A percentile compares a stretch with the other conserved stretches of the same genome.
phyloP scores from a whole-genome alignment of 2,888 invertebrate genomes.

The Andricus curvator region DNA sequence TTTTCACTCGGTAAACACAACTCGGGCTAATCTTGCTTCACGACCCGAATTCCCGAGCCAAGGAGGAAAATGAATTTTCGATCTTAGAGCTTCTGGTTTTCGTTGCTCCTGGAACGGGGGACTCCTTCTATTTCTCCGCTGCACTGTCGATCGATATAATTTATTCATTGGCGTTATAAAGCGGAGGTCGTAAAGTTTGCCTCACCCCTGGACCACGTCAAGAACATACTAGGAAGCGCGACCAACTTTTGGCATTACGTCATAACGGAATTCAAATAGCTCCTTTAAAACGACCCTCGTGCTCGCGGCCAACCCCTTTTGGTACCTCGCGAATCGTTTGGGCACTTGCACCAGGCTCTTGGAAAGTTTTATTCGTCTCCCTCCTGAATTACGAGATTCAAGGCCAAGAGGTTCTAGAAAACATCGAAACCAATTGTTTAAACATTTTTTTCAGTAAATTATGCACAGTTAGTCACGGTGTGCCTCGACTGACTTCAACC shows the following conservation, averaged over 20 bases:
- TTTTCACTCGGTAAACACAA: background rate
- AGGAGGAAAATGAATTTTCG: constrained; percentile 29
- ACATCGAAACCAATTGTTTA: too few relatives aligned
- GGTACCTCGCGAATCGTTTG: constrained; percentile 73
- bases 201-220: constrained; percentile 40
- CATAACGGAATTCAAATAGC: constrained; percentile 54
- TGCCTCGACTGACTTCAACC: too few relatives aligned
- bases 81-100: constrained; percentile 11
- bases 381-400: constrained; percentile 21
- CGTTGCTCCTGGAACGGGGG: background rate
- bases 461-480: too few relatives aligned
- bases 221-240: constrained; percentile 41
- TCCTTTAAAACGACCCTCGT: constrained; percentile 46
- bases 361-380: constrained; percentile 25
- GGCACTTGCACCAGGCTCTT: constrained; percentile 67
- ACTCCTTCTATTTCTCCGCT: constrained; percentile 28
- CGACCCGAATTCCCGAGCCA: background rate
- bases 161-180: constrained; percentile 65
- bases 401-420: constrained; percentile 22
- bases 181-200: constrained; percentile 58
- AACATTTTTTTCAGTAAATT: too few relatives aligned
- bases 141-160: constrained; percentile 49
- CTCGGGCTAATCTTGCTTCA: constrained; percentile 7
- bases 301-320: constrained; percentile 72
- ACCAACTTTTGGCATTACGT: constrained; percentile 41